phyloP scores from a whole-genome alignment of 1,140 invertebrate genomes.

The Diorhabda elongata region DNA sequence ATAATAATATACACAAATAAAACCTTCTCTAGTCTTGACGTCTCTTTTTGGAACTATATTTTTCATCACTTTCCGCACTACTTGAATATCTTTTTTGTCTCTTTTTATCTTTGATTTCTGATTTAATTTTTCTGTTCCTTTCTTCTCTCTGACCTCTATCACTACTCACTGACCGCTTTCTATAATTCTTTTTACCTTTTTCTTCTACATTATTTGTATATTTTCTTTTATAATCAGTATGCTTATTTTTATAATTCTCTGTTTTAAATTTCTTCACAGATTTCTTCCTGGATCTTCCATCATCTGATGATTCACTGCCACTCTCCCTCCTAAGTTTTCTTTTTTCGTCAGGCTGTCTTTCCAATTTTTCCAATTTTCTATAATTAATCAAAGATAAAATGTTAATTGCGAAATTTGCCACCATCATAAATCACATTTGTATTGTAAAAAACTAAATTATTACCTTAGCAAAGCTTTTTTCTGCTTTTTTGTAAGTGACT shows the following conservation, averaged over 20 bases:
- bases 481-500: slow-evolving; percentile 79
- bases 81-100: background rate
- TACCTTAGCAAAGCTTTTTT: slow-evolving; percentile 87
- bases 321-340: slow-evolving; percentile 31
- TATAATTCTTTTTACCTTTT: background rate
- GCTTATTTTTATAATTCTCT: background rate
- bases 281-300: background rate
- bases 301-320: slow-evolving; percentile 10
- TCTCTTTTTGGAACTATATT: background rate
- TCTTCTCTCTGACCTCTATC: background rate
- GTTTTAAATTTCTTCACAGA: background rate
- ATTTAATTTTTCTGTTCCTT: background rate
- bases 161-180: background rate
- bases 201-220: background rate
- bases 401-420: background rate
- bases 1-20: background rate
- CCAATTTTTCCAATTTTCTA: slow-evolving; percentile 74
- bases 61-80: slow-evolving; percentile 5
- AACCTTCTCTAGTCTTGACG: background rate
- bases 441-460: slow-evolving; percentile 31
- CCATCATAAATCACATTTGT: slow-evolving; percentile 3
- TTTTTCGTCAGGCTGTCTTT: slow-evolving; percentile 54
- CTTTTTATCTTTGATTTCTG: background rate
- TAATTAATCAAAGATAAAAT: slow-evolving; percentile 36
- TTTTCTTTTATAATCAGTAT: background rate